Conservation (phyloP, 2,888 invertebrate genomes). For the Dilophus febrilis region DNA sequence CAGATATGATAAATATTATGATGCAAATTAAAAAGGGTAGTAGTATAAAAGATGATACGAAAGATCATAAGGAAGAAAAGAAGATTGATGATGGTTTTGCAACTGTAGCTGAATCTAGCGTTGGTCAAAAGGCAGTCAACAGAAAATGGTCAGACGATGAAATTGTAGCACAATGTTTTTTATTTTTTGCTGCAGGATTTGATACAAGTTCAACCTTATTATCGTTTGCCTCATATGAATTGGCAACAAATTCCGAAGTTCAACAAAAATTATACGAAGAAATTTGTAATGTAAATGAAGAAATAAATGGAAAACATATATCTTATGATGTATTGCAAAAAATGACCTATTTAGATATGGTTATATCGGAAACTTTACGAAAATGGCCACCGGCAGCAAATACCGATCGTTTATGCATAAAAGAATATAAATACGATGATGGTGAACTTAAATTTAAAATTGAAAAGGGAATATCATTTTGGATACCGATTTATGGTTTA, state of each 20-base stretch:
- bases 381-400: constrained; percentile 31
- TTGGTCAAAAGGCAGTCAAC: constrained; percentile 11
- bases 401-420: constrained; percentile 33
- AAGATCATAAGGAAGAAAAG: not conserved
- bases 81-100: constrained; percentile 15
- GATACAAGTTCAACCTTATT: constrained; percentile 32
- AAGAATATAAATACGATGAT: constrained; percentile 29
- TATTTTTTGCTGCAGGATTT: constrained; percentile 36
- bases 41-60: constrained; percentile 1
- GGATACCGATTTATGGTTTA: constrained; percentile 29
- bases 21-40: constrained; percentile 32
- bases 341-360: constrained; percentile 44
- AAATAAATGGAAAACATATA: constrained; percentile 26
- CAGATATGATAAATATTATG: constrained; percentile 30
- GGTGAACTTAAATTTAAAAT: constrained; percentile 17
- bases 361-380: constrained; percentile 35
- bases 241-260: constrained; percentile 25
- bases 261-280: constrained; percentile 30
- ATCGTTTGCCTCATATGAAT: constrained; percentile 25
- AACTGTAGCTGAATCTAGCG: constrained; percentile 28
- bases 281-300: constrained; percentile 29
- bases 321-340: constrained; percentile 34
- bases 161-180: constrained; percentile 31
- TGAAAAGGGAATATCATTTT: constrained; percentile 17
- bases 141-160: constrained; percentile 24